Conservation (phyloP, 2,113 vertebrate species). For the Gnathonemus echidnorhynchus region DNA sequence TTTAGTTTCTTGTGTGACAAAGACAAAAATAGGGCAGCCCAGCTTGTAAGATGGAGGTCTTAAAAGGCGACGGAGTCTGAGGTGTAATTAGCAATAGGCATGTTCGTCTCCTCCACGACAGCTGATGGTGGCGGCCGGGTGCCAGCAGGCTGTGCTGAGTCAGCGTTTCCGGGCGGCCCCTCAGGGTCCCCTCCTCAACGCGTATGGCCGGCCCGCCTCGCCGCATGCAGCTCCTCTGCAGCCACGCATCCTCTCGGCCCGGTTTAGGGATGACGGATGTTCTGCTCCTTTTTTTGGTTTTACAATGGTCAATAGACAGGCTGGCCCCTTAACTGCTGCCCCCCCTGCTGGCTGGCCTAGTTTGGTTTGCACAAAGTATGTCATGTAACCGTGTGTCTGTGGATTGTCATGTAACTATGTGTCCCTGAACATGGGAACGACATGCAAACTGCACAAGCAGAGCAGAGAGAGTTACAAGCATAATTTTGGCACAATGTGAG, state of each 20-base stretch:
- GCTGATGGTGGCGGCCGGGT: constrained; percentile 27
- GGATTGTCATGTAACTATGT: neutral
- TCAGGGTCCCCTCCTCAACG: neutral
- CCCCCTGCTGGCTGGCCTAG: neutral
- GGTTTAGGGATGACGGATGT: neutral
- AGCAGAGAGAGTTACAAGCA: neutral
- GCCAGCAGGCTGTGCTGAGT: constrained; percentile 5
- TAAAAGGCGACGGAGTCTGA: constrained; percentile 30
- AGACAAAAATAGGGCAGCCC: constrained; percentile 33
- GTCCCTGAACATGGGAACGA: neutral
- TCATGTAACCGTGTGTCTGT: neutral
- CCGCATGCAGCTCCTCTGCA: neutral
- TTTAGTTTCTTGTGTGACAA: constrained; percentile 26
- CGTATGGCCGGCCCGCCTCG: neutral
- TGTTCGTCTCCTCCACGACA: constrained; percentile 28
- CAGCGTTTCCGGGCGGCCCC: neutral
- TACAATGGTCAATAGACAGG: neutral
- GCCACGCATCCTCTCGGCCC: neutral
- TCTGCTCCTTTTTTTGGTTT: neutral
- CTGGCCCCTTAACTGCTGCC: neutral
- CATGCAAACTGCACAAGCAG: neutral
- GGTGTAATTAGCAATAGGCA: constrained; percentile 40
- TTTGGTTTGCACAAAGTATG: neutral
- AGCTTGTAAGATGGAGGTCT: constrained; percentile 20
- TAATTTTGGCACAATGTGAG: neutral